Conservation (phyloP, 2,113 vertebrate genomes). For the Barnardius zonarius region DNA sequence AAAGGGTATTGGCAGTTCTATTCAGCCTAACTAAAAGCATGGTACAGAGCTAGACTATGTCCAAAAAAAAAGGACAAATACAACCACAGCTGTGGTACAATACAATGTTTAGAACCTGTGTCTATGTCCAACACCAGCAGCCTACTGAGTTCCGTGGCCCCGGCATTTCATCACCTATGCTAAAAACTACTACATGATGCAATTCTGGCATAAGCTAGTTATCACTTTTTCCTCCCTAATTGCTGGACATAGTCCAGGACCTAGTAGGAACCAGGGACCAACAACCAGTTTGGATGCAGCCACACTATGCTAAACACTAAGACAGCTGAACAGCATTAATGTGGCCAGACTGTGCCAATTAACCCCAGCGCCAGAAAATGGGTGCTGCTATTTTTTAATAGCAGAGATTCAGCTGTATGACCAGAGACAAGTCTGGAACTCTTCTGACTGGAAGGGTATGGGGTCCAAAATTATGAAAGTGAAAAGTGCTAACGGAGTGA, state of each 20-base stretch:
- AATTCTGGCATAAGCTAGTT: background rate
- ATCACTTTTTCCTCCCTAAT: background rate
- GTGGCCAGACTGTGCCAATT: accelerated
- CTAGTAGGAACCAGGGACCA: background rate
- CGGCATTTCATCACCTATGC: background rate
- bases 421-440: background rate
- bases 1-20: background rate
- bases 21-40: background rate
- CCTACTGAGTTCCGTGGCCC: background rate
- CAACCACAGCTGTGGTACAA: background rate
- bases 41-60: background rate
- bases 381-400: background rate
- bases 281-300: background rate
- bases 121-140: background rate
- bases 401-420: background rate
- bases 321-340: too few relatives aligned
- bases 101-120: background rate
- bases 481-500: background rate
- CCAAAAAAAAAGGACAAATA: background rate
- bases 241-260: background rate
- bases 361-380: background rate
- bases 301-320: background rate
- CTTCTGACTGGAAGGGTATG: background rate
- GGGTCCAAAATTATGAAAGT: background rate
- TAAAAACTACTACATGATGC: background rate